Percentiles rank a stretch among this genome's conserved stretches.
These are phyloP conservation scores for Diglossa cyanea DNA, from an alignment of 2,797 vertebrate species.

Conservation along the genomic window DNA sequence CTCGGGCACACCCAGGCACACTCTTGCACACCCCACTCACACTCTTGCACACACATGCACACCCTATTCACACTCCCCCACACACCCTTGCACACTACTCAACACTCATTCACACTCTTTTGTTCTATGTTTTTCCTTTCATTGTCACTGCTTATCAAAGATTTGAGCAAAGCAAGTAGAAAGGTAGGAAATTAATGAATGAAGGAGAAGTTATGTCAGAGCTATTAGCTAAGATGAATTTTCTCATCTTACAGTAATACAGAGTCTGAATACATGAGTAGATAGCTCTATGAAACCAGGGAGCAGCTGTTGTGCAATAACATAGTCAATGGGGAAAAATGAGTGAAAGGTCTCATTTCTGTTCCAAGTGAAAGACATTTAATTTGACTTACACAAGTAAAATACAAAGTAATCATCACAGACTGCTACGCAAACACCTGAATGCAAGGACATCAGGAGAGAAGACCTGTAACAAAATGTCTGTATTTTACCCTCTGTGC, in stretches of 20 bases:
- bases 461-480: neutral
- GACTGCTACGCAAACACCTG: neutral
- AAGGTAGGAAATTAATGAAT: neutral
- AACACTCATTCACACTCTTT: neutral
- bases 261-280: neutral
- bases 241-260: neutral
- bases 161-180: neutral
- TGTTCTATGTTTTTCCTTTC: neutral
- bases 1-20: too few species aligned
- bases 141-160: neutral
- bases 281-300: neutral
- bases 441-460: neutral
- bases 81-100: too few species aligned
- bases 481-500: neutral
- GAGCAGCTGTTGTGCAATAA: neutral
- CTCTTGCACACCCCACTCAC: too few species aligned
- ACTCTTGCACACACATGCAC: too few species aligned
- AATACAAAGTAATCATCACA: neutral
- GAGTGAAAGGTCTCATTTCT: neutral
- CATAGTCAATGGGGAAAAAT: neutral
- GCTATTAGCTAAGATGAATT: neutral
- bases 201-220: neutral
- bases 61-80: too few species aligned
- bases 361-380: neutral
- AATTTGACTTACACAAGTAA: neutral